Conservation (phyloP, 2,797 vertebrate species). For the Myotis vivesi region DNA sequence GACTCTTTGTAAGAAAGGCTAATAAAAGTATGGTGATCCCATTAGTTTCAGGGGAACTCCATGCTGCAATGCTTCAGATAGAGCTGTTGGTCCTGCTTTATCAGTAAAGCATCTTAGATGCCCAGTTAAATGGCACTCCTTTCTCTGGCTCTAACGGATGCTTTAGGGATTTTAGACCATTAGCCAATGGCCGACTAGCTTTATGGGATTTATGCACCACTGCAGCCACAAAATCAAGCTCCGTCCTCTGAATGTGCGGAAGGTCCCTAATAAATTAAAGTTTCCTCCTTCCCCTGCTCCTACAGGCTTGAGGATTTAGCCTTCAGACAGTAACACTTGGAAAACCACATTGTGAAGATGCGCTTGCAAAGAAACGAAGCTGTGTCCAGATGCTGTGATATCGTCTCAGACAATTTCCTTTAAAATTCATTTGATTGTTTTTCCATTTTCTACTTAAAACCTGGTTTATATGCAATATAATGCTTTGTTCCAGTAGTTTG, state of each 20-base stretch:
- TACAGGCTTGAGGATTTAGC: neutral
- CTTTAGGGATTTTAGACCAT: slow-evolving; percentile 63
- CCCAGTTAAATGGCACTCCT: slow-evolving; percentile 65
- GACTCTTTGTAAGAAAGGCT: slow-evolving; percentile 45
- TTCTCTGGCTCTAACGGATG: neutral
- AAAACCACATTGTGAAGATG: neutral
- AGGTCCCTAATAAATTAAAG: slow-evolving; percentile 55
- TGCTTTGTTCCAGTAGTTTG: neutral
- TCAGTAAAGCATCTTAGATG: slow-evolving; percentile 68
- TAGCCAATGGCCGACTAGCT: slow-evolving; percentile 72
- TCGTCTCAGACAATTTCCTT: neutral
- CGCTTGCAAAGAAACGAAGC: neutral
- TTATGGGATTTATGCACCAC: slow-evolving; percentile 71
- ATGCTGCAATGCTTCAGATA: slow-evolving; percentile 5
- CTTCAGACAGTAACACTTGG: neutral
- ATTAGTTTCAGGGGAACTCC: slow-evolving; percentile 49
- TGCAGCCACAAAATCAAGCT: slow-evolving; percentile 58
- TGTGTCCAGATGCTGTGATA: neutral
- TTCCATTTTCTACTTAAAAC: neutral
- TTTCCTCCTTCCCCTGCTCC: neutral
- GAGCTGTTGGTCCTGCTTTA: slow-evolving; percentile 71
- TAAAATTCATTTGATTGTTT: neutral
- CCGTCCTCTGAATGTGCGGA: slow-evolving; percentile 30
- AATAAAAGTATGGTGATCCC: slow-evolving; percentile 65
- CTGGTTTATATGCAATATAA: neutral